These are phyloP conservation scores for Lasioglossum calceatum DNA, from an alignment of 2,888 invertebrate species.

Conservation along the genomic window DNA sequence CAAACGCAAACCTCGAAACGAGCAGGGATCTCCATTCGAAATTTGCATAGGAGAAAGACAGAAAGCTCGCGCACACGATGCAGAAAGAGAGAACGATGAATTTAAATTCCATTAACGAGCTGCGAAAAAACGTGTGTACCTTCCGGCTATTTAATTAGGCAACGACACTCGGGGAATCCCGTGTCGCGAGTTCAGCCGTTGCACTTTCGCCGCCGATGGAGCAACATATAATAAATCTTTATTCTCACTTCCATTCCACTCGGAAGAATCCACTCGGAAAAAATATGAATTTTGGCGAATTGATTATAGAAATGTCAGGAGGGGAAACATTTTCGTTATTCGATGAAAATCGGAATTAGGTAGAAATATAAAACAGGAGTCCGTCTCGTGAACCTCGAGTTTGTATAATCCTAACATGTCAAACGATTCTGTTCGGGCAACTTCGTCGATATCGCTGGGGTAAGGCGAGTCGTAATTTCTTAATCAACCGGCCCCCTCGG, in stretches of 20 bases:
- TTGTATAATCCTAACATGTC: constrained; percentile 8
- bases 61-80: neutral
- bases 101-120: constrained; percentile 12
- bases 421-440: constrained; percentile 1
- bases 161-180: neutral
- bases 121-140: neutral
- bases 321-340: neutral
- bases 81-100: neutral
- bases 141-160: constrained; percentile 25
- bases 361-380: neutral
- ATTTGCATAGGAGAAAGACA: neutral
- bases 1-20: neutral
- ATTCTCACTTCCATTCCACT: neutral
- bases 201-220: neutral
- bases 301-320: too few relatives aligned
- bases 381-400: neutral
- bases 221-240: neutral
- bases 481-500: constrained; percentile 45
- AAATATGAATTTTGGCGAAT: too few relatives aligned
- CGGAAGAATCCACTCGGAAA: too few relatives aligned
- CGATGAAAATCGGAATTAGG: neutral
- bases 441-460: neutral
- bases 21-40: neutral
- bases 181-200: neutral
- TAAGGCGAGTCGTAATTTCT: constrained; percentile 58